Base-by-base conservation (phyloP, 1,140 invertebrate species). In the Sarcophaga bullata region DNA sequence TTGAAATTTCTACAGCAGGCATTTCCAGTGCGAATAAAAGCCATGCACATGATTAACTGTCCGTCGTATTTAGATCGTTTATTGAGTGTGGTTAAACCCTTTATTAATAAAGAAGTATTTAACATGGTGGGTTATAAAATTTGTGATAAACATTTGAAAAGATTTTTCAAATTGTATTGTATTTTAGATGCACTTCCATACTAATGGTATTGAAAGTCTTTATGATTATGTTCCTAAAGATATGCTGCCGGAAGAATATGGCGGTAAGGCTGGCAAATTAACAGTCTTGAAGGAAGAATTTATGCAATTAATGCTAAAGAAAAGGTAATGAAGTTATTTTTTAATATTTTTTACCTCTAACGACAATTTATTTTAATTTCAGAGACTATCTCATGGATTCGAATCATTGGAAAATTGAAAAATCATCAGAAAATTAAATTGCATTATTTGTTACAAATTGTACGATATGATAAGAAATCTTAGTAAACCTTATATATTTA, bases 41-140 rank as follows among this genome's bases (percentile, higher is more conserved):
- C 94, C 84, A 93, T 96, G 58, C 95, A 96, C 88, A 92, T 95
- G 82, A 91, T 94, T 54, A 94, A 94, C 85, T 91, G 92, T 6
- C 92, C 93, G 0, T 89, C 92, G 1, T 94, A 94, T 88, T 91
- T 94, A 81, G 92, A 94, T 86, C 92, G 92, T 83, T 91, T 94
- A 80, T 90, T 93, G 80, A 91, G 91, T 50, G 87, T 95, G 62
- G 91, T 93, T 58, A 94, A 93, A 86, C 93, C 94, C 0, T 92
- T 94, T 82, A 91, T 94, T 46, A 94, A 93, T 88, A 91, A 92
- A 13, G 94, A 94, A 89, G 92, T 94, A 17, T 90, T 87, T 50
- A 88, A 87, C 73, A 52, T 90, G 85, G 88, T 89, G 48, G 15
- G 86, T 82, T 49, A 15, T 1, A 37, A 15, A 1, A 1, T 52